A percentile compares a stretch with the other conserved stretches of the same genome.
These are phyloP conservation scores for Karalla daura DNA, from an alignment of 2,797 vertebrate genomes.

Conservation along the genomic window DNA sequence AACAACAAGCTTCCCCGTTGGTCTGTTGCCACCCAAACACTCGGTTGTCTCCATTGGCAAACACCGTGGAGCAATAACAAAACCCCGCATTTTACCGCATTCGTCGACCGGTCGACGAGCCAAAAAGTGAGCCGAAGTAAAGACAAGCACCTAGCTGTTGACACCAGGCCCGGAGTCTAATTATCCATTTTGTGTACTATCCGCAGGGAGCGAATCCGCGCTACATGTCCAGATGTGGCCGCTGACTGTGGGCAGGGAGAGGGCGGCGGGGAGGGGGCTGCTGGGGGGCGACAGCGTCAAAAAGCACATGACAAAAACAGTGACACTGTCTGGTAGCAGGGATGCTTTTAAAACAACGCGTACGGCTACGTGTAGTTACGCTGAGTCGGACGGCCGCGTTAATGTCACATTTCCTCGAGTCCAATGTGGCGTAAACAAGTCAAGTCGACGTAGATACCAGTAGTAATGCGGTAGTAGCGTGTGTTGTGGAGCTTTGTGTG, in stretches of 20 bases:
- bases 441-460: constrained; percentile 49
- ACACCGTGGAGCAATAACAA: not conserved
- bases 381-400: not conserved
- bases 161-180: accelerated
- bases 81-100: not conserved
- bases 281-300: constrained; percentile 17
- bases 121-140: constrained; percentile 29
- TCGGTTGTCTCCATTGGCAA: constrained; percentile 3
- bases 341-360: constrained; percentile 13
- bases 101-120: not conserved
- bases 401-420: constrained; percentile 27
- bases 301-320: constrained; percentile 64
- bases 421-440: constrained; percentile 44
- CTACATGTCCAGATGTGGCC: not conserved
- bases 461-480: not conserved
- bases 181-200: accelerated
- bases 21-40: not conserved
- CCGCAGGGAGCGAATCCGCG: not conserved
- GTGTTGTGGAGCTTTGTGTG: not conserved
- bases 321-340: constrained; percentile 26
- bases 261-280: not conserved
- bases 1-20: not conserved
- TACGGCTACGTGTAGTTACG: not conserved
- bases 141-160: not conserved
- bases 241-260: not conserved